phyloP scores from a whole-genome alignment of 2,797 vertebrate genomes.

The Cossypha polioptera region DNA sequence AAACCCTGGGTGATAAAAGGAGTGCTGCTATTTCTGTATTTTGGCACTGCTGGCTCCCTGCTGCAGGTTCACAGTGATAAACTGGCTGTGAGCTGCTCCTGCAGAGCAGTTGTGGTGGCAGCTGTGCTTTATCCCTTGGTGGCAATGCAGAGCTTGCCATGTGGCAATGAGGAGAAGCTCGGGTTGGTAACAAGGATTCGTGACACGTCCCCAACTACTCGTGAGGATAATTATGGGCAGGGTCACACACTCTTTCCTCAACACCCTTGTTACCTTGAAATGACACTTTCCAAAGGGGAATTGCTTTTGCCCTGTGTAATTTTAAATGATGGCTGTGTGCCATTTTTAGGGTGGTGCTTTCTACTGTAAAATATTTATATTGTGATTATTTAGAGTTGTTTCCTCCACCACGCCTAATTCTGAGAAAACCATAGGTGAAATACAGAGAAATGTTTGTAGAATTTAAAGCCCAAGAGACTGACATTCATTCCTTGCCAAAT shows the following conservation, averaged over 20 bases:
- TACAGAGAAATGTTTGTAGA: background rate
- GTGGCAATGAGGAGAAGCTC: background rate
- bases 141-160: background rate
- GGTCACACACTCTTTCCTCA: constrained; percentile 1
- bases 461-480: background rate
- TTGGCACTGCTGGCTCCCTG: background rate
- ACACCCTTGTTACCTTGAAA: background rate
- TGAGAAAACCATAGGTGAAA: background rate
- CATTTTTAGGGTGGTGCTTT: constrained; percentile 13
- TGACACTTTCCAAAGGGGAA: background rate
- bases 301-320: background rate
- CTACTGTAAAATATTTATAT: background rate
- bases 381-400: background rate
- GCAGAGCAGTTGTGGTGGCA: rapidly evolving
- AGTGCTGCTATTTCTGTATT: constrained; percentile 33
- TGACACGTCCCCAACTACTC: background rate
- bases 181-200: rapidly evolving
- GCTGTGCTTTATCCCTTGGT: background rate
- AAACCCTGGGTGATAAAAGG: background rate
- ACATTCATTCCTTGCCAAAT: background rate
- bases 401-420: background rate
- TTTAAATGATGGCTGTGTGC: background rate
- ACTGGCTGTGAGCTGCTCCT: background rate
- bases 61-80: background rate
- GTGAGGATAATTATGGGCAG: background rate